Evolutionary conservation across 1,140 invertebrate genomes (phyloP).

Genomic region (Hetaerina americana): DNA sequence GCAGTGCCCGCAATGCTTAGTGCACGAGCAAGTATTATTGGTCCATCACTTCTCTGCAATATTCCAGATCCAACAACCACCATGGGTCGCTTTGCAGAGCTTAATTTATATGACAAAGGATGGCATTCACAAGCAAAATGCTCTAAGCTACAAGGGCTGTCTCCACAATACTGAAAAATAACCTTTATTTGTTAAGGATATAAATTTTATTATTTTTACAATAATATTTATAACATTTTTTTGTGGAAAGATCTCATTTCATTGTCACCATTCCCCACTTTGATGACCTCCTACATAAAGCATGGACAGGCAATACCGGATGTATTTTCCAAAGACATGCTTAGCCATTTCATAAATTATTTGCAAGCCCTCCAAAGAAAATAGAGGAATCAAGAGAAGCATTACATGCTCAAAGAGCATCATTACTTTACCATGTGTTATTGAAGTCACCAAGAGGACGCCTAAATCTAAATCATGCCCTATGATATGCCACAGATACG

Average conservation of each 20-base stretch:
- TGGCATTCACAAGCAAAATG: slow-evolving; percentile 62
- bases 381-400: too few relatives aligned
- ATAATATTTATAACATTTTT: slow-evolving; percentile 11
- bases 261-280: too few relatives aligned
- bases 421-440: too few relatives aligned
- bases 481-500: too few relatives aligned
- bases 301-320: too few relatives aligned
- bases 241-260: slow-evolving; percentile 20
- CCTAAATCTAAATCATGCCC: too few relatives aligned
- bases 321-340: too few relatives aligned
- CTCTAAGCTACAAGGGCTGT: slow-evolving; percentile 53
- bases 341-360: too few relatives aligned
- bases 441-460: too few relatives aligned
- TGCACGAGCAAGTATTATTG: slow-evolving; percentile 56
- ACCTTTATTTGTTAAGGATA: slow-evolving; percentile 7
- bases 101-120: slow-evolving; percentile 57
- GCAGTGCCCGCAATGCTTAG: slow-evolving; percentile 47
- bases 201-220: slow-evolving; percentile 4
- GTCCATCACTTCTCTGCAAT: slow-evolving; percentile 65
- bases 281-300: too few relatives aligned
- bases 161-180: slow-evolving; percentile 60
- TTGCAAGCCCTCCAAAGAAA: too few relatives aligned
- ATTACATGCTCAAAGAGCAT: too few relatives aligned
- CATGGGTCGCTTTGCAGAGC: slow-evolving; percentile 73
- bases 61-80: slow-evolving; percentile 82